Conservation (phyloP, 1,140 invertebrate genomes). For the Eriocheir sinensis region DNA sequence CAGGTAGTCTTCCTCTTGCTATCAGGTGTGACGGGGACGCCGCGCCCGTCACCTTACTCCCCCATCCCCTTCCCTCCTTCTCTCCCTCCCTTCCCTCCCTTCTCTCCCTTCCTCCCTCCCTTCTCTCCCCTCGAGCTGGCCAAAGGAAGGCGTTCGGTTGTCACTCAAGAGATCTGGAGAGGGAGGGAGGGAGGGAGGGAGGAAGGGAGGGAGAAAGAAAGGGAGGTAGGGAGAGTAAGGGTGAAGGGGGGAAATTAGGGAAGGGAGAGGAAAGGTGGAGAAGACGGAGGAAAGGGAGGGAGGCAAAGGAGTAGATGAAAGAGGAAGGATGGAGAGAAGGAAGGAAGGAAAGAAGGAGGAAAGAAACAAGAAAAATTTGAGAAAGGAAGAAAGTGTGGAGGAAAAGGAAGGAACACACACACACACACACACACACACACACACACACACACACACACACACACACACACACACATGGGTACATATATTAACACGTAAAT, state of each 20-base stretch:
- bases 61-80: too few relatives aligned
- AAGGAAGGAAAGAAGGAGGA: background rate
- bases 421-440: slow-evolving; percentile 20
- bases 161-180: background rate
- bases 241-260: background rate
- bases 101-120: too few relatives aligned
- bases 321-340: too few relatives aligned
- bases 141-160: too few relatives aligned
- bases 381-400: too few relatives aligned
- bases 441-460: background rate
- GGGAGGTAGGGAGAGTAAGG: background rate
- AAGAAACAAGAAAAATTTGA: too few relatives aligned
- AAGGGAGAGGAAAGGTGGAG: background rate
- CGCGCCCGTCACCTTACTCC: too few relatives aligned
- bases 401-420: background rate
- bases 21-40: too few relatives aligned
- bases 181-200: background rate
- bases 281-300: background rate
- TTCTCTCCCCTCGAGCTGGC: too few relatives aligned
- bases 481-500: too few relatives aligned
- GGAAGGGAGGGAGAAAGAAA: background rate
- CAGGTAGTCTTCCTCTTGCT: too few relatives aligned
- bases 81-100: too few relatives aligned
- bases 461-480: slow-evolving; percentile 34
- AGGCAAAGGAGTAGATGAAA: background rate